phyloP scores from a whole-genome alignment of 2,888 invertebrate genomes.

The Aelia acuminata region DNA sequence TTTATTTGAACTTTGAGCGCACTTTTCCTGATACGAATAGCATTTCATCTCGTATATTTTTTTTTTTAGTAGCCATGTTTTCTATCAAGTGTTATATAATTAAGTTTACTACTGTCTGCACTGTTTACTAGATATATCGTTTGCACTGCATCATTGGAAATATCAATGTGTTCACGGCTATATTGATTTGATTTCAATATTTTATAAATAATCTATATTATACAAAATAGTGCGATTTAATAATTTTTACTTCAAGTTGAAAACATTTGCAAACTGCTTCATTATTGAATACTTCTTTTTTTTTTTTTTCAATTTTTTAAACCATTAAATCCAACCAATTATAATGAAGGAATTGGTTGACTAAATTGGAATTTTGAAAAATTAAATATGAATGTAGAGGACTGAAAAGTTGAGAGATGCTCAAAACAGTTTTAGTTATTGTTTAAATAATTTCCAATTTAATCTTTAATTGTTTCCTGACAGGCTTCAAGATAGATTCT shows the following conservation, averaged over 20 bases:
- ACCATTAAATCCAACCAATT: too few relatives aligned
- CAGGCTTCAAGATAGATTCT: neutral
- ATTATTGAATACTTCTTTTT: neutral
- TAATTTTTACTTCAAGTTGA: neutral
- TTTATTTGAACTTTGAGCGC: too few relatives aligned
- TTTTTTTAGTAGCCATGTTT: neutral
- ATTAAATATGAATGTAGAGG: neutral
- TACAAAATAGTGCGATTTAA: neutral
- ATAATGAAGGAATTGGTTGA: neutral
- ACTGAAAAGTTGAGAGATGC: neutral
- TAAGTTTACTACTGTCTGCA: neutral
- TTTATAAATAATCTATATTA: neutral
- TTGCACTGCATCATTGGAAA: neutral
- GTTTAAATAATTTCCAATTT: neutral
- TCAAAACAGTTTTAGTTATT: neutral
- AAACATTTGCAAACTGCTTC: neutral
- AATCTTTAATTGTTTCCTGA: neutral
- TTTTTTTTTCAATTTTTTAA: too few relatives aligned
- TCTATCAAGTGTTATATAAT: neutral
- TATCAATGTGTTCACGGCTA: neutral
- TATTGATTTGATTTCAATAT: neutral
- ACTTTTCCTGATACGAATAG: too few relatives aligned
- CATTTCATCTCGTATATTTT: neutral
- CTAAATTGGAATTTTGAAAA: neutral
- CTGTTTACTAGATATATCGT: neutral